Evolutionary conservation across 2,888 invertebrate species (phyloP).

Genomic region (Apotomis capreana): DNA sequence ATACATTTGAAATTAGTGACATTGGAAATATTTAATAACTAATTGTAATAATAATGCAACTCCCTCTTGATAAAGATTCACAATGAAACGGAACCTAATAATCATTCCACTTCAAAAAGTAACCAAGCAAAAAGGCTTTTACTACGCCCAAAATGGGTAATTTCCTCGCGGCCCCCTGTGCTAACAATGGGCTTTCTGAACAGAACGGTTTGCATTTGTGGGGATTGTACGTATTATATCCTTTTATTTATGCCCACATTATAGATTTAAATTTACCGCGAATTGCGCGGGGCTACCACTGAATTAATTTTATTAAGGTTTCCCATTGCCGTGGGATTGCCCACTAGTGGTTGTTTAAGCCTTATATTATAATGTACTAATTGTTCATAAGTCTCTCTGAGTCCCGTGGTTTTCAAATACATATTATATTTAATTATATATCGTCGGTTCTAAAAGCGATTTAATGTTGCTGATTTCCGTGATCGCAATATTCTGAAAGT

Average conservation of each 20-base stretch:
- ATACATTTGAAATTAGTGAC: too few species aligned
- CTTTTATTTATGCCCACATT: conserved; percentile 37
- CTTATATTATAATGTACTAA: conserved; percentile 19
- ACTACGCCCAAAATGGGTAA: conserved; percentile 48
- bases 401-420: conserved; percentile 1
- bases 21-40: not conserved
- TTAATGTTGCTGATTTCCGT: too few species aligned
- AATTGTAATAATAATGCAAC: not conserved
- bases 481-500: too few species aligned
- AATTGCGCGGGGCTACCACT: conserved; percentile 34
- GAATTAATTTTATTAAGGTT: conserved; percentile 41
- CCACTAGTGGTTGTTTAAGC: conserved; percentile 33
- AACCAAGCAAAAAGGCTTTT: conserved; percentile 48
- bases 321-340: conserved; percentile 23
- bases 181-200: conserved; percentile 61
- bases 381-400: conserved; percentile 23
- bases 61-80: not conserved
- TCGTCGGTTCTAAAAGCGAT: too few species aligned
- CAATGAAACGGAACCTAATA: not conserved
- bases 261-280: conserved; percentile 39
- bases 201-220: conserved; percentile 59
- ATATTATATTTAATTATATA: not conserved
- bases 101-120: conserved; percentile 13
- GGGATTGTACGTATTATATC: conserved; percentile 26
- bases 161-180: conserved; percentile 49